Percentiles rank a stretch among this genome's conserved stretches.
These are phyloP conservation scores for Drosophila mettleri DNA, from an alignment of 2,888 invertebrate species.

Conservation along the genomic window DNA sequence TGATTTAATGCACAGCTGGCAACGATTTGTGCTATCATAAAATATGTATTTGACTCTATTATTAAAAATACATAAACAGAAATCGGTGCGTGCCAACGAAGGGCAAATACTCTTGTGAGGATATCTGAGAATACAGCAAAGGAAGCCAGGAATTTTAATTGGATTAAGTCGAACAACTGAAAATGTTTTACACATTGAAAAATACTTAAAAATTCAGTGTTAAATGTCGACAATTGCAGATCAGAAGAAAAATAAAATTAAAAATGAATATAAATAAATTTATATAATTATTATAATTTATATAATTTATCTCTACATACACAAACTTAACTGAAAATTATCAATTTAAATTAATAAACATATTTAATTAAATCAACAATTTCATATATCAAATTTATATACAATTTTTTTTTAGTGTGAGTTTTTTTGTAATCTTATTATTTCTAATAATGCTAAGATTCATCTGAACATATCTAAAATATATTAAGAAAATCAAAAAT, in stretches of 20 bases:
- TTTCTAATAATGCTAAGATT: too few species aligned
- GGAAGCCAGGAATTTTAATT: too few species aligned
- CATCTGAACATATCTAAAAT: too few species aligned
- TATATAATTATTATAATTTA: background rate
- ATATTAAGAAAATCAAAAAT: too few species aligned
- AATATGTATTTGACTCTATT: conserved; percentile 68
- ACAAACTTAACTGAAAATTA: too few species aligned
- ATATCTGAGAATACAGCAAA: background rate
- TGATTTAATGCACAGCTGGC: conserved; percentile 71
- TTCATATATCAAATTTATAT: background rate
- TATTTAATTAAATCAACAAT: background rate
- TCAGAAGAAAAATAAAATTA: background rate
- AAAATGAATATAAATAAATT: background rate
- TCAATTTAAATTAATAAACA: background rate
- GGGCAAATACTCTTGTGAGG: background rate
- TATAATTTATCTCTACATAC: too few species aligned
- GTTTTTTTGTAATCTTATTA: too few species aligned
- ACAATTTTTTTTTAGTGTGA: too few species aligned
- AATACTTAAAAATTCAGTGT: too few species aligned
- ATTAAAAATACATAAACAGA: conserved; percentile 41
- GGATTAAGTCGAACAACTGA: background rate
- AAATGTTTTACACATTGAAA: too few species aligned
- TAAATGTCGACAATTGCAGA: too few species aligned
- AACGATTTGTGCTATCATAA: conserved; percentile 59
- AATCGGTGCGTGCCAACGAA: background rate